Percentiles rank a stretch among this genome's conserved stretches.
phyloP scores from a whole-genome alignment of 2,113 vertebrate species.

The Bubo blakistoni region DNA sequence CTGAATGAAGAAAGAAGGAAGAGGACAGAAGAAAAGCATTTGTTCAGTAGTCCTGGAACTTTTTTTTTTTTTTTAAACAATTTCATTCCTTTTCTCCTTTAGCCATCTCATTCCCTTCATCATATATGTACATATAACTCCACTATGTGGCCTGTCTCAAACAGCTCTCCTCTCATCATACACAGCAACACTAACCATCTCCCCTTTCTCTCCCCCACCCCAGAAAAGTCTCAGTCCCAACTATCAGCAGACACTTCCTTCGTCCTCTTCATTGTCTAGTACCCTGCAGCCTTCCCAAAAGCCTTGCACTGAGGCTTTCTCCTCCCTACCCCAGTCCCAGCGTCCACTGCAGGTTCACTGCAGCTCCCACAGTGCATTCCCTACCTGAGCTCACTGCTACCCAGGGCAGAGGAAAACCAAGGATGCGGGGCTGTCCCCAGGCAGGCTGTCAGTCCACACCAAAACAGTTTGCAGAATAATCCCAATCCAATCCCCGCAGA shows the following conservation, averaged over 20 bases:
- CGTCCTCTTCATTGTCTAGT: background rate
- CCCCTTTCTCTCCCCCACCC: background rate
- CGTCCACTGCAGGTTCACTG: background rate
- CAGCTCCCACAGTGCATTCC: background rate
- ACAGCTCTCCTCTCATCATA: background rate
- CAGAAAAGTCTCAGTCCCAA: background rate
- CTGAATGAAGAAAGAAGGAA: background rate
- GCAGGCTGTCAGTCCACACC: background rate
- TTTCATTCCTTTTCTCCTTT: background rate
- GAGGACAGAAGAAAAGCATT: background rate
- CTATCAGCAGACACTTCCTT: background rate
- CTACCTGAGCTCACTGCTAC: background rate
- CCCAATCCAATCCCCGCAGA: background rate
- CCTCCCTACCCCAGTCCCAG: background rate
- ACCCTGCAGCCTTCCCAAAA: background rate
- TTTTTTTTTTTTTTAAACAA: no score
- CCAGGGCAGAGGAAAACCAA: background rate
- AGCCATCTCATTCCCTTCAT: background rate
- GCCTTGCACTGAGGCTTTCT: background rate
- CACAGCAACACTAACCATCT: background rate
- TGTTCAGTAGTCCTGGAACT: background rate
- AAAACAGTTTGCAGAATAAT: background rate
- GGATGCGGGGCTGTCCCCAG: background rate
- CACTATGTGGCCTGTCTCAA: no score
- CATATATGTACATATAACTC: fast-evolving